Conservation (phyloP, 2,113 vertebrate species). For the Saiga tatarica region DNA sequence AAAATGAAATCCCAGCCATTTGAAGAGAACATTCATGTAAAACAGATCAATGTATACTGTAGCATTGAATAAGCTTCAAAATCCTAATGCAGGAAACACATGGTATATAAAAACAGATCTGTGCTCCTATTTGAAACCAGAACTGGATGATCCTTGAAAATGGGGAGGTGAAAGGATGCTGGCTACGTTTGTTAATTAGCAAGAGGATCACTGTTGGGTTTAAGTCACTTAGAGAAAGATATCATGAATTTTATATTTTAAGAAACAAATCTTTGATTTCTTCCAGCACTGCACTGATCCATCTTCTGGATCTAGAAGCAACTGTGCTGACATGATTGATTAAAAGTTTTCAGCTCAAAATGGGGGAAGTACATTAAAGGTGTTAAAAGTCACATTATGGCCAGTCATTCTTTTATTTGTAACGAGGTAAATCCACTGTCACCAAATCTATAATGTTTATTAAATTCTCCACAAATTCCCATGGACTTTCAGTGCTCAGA, state of each 20-base stretch:
- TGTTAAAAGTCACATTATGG: neutral
- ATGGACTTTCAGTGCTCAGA: neutral
- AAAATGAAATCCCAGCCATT: neutral
- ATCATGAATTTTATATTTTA: slow-evolving; percentile 14
- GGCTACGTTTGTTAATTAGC: neutral
- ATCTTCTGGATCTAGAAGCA: neutral
- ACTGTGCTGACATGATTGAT: neutral
- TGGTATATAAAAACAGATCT: neutral
- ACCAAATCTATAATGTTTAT: neutral
- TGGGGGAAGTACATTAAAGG: neutral
- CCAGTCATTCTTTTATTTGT: neutral
- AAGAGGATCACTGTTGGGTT: neutral
- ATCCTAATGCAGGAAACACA: slow-evolving; percentile 12
- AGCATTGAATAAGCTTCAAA: slow-evolving; percentile 23
- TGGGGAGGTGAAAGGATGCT: neutral
- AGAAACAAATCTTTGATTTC: neutral
- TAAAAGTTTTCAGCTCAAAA: neutral
- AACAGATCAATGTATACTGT: neutral
- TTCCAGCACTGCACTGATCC: neutral
- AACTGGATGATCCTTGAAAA: neutral
- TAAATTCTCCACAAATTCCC: neutral
- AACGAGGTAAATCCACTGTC: neutral
- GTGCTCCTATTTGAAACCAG: neutral
- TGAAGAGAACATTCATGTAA: neutral
- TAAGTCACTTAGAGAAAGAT: neutral